Evolutionary conservation across 92 coral and sea anemone species (phyloP).

Genomic region (Scolanthus callimorphus): DNA sequence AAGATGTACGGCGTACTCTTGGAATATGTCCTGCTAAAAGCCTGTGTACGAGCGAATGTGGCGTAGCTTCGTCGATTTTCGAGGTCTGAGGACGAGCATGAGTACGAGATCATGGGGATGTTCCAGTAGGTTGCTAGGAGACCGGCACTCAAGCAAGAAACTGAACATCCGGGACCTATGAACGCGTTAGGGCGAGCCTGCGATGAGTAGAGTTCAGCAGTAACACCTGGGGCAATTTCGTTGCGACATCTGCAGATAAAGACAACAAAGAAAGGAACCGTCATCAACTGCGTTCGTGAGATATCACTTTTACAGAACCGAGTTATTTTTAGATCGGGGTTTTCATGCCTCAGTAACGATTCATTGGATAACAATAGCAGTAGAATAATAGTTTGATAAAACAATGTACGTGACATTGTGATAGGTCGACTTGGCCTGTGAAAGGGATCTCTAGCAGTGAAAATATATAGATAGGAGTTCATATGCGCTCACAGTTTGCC

Average conservation of each 20-base stretch:
- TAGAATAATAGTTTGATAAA: too few relatives aligned
- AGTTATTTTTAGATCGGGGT: too few relatives aligned
- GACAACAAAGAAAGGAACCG: too few relatives aligned
- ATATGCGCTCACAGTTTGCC: too few relatives aligned
- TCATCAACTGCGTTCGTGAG: too few relatives aligned
- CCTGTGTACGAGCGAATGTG: constrained; percentile 75
- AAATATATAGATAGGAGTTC: too few relatives aligned
- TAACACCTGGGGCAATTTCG: constrained; percentile 33
- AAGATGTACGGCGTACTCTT: constrained; percentile 41
- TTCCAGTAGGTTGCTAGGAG: constrained; percentile 66
- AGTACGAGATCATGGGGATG: constrained; percentile 67
- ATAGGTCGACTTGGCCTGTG: too few relatives aligned
- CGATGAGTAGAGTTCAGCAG: constrained; percentile 49
- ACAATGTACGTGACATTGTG: too few relatives aligned
- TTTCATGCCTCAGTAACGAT: too few relatives aligned
- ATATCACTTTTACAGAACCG: too few relatives aligned
- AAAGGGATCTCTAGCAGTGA: too few relatives aligned
- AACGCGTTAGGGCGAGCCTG: constrained; percentile 32
- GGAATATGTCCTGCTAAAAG: constrained; percentile 74
- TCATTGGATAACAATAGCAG: too few relatives aligned
- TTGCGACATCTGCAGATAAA: constrained; percentile 38
- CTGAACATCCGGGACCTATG: constrained; percentile 84
- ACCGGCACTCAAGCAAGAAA: constrained; percentile 39
- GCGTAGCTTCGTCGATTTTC: constrained; percentile 47
- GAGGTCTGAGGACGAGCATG: constrained; percentile 65